Percentiles rank a stretch among this genome's conserved stretches.
These are phyloP conservation scores for Pithys albifrons DNA, from an alignment of 2,113 vertebrate species.

Conservation along the genomic window DNA sequence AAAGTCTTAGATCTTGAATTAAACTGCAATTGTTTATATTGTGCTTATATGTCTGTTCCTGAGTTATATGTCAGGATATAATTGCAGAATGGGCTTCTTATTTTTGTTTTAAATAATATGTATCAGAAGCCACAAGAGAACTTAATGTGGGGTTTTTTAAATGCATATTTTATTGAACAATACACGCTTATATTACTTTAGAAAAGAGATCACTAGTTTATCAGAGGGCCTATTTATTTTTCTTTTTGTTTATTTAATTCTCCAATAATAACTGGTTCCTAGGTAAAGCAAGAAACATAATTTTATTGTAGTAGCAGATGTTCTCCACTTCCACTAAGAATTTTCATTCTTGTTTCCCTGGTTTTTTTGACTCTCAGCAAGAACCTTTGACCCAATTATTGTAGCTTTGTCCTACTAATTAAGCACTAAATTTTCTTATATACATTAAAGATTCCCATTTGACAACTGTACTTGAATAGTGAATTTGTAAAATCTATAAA, in stretches of 20 bases:
- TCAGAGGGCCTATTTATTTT: neutral
- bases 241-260: neutral
- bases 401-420: neutral
- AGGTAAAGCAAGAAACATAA: neutral
- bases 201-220: neutral
- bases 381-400: neutral
- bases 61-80: neutral
- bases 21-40: neutral
- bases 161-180: neutral
- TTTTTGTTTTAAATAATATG: neutral
- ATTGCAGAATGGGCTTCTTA: fast-evolving
- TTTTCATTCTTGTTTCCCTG: neutral
- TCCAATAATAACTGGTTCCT: neutral
- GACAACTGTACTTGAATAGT: neutral
- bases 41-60: neutral
- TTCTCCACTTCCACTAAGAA: neutral
- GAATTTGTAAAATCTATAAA: neutral
- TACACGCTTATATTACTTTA: neutral
- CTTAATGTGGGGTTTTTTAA: neutral
- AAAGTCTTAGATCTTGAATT: neutral
- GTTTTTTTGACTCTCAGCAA: neutral
- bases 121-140: neutral
- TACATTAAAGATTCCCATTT: neutral
- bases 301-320: neutral
- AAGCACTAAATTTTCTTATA: neutral